Evolutionary conservation across 1,140 invertebrate genomes (phyloP).

Genomic region (Micrasema longulum): DNA sequence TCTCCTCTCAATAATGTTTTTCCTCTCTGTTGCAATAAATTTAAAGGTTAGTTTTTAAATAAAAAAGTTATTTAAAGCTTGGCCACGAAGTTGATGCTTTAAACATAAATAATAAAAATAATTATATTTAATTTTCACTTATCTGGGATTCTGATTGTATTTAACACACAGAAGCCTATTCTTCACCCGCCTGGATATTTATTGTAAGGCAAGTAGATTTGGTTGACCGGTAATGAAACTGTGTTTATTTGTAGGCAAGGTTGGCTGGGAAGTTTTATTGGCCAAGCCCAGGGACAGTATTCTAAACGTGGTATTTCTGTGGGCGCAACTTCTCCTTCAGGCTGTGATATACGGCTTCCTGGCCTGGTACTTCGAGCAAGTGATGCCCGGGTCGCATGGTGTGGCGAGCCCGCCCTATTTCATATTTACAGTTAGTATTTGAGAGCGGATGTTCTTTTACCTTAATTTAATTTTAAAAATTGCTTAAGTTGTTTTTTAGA

Average conservation of each 20-base stretch:
- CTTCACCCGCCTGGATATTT: too few species aligned
- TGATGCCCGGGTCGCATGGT: constrained; percentile 42
- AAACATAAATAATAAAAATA: too few species aligned
- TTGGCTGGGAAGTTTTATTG: constrained; percentile 35
- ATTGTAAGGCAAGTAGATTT: too few species aligned
- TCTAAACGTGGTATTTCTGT: constrained; percentile 5
- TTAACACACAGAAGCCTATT: too few species aligned
- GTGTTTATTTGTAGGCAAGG: constrained; percentile 36
- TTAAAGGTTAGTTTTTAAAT: too few species aligned
- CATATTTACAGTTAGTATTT: constrained; percentile 1
- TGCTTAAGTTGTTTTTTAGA: neutral
- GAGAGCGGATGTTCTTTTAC: neutral
- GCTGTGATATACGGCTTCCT: constrained; percentile 22
- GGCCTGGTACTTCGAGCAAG: constrained; percentile 45
- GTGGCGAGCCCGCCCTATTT: constrained; percentile 38
- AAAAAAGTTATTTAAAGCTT: too few species aligned
- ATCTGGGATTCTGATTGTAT: too few species aligned
- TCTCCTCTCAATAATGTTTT: too few species aligned
- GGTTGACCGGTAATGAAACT: too few species aligned
- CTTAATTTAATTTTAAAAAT: neutral
- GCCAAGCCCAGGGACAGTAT: constrained; percentile 2
- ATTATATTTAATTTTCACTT: too few species aligned
- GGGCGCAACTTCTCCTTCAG: constrained; percentile 13
- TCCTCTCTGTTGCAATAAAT: too few species aligned
- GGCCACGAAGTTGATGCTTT: too few species aligned